Base-by-base conservation (phyloP, 1,140 invertebrate genomes). In the Colletes latitarsis region DNA sequence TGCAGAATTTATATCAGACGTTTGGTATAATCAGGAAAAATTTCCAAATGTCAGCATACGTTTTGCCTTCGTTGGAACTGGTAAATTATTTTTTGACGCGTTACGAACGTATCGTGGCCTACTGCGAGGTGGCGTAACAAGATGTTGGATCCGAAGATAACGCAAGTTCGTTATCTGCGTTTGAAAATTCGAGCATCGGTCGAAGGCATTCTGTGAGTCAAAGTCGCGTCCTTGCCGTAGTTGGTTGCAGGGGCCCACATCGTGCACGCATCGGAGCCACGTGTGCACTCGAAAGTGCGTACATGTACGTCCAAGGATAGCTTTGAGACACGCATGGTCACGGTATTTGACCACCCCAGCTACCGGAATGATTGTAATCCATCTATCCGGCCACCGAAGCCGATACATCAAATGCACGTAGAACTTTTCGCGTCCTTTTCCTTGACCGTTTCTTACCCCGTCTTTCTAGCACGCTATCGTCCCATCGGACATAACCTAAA, bases 361-460 rank as follows among this genome's bases (percentile, higher is more conserved):
- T 89, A 88, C 89, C 85, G 87, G 89, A 93, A 93, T 93, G 88
- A 93, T 93, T 92, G 91, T 93, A 92, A 93, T 93, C 92, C 91
- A 91, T 93, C 92, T 93, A 92, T 93, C 92, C 92, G 92, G 91
- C 91, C 87, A 72, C 82, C 75, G 86, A 90, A 90, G 90, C 91
- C 90, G 91, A 92, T 92, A 92, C 90, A 88, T 92, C 90, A 89
- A 92, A 92, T 85, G 88, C 85, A 82, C 69, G 74, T 75, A 82
- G 79, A 89, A 83, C 81, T 89, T 87, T 83, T 83, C 85, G 81
- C 63, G 73, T 73, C 71, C 77, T 72, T 84, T 84, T 71, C 68
- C 72, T n/a, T 17, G 49, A 12, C 62, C 1, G n/a, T 39, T 8
- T 5, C 19, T n/a, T 14, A 9, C 30, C n/a, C 53, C 9, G 4